Percentiles rank a stretch among this genome's conserved stretches.
Evolutionary conservation across 1,140 invertebrate genomes (phyloP).

Genomic region (Drosophila setifemur): DNA sequence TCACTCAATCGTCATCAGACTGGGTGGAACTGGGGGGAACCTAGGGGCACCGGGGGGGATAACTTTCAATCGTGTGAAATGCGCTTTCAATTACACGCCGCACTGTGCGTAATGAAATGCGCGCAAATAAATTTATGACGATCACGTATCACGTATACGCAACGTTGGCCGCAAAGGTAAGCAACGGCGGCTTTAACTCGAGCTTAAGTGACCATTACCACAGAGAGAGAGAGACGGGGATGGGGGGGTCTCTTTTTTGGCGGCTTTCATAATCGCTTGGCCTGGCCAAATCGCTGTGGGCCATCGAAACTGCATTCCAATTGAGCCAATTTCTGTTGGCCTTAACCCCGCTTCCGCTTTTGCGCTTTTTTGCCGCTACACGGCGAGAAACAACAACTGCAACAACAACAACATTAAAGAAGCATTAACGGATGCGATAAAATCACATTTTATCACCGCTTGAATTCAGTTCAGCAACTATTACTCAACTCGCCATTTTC

Average conservation of each 20-base stretch:
- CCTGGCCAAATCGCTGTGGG: slow-evolving; percentile 17
- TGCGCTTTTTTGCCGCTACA: not conserved
- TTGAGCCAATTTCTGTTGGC: slow-evolving; percentile 51
- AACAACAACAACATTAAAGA: no score
- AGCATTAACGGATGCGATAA: no score
- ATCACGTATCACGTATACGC: slow-evolving; percentile 76
- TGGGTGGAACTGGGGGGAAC: no score
- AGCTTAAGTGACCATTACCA: slow-evolving; percentile 28
- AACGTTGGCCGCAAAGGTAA: slow-evolving; percentile 17
- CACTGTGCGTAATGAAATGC: slow-evolving; percentile 44
- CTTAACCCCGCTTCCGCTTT: slow-evolving; percentile 63
- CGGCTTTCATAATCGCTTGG: slow-evolving; percentile 63
- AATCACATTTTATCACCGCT: not conserved
- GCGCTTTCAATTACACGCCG: slow-evolving; percentile 70
- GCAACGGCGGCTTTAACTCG: no score
- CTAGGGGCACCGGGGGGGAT: no score
- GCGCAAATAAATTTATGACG: slow-evolving; percentile 57
- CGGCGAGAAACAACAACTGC: no score
- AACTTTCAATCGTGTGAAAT: slow-evolving; percentile 71
- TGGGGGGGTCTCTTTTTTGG: no score
- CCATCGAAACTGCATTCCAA: slow-evolving; percentile 47
- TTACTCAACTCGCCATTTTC: no score
- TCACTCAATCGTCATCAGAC: slow-evolving; percentile 14
- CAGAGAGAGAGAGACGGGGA: no score
- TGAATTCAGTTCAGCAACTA: not conserved